Evolutionary conservation across 2,113 vertebrate genomes (phyloP).

Genomic region (Toxotes chatareus): DNA sequence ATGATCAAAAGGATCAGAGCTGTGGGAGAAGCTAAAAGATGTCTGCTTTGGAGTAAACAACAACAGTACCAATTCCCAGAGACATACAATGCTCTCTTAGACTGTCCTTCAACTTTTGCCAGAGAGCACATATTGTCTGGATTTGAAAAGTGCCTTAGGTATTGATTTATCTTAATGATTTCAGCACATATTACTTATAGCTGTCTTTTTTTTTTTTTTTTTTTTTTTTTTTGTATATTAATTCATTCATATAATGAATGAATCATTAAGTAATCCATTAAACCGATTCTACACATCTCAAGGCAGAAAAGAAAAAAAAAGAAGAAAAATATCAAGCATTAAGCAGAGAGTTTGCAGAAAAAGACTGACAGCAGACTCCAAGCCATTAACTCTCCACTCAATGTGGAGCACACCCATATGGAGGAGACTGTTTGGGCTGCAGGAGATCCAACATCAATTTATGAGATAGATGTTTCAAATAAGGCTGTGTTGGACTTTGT

Average conservation of each 20-base stretch:
- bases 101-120: conserved; percentile 56
- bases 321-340: conserved; percentile 9
- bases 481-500: conserved; percentile 45
- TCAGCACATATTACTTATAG: too few relatives aligned
- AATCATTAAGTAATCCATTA: conserved; percentile 4
- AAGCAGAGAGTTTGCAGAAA: conserved; percentile 12
- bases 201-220: background rate
- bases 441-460: conserved; percentile 55
- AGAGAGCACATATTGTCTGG: background rate
- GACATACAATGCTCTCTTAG: conserved; percentile 20
- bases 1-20: conserved; percentile 79
- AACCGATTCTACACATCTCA: conserved; percentile 11
- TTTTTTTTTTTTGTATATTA: too few relatives aligned
- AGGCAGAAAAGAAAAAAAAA: too few relatives aligned
- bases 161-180: background rate
- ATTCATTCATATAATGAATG: too few relatives aligned
- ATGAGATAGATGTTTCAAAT: conserved; percentile 51
- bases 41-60: conserved; percentile 73
- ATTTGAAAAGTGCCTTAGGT: background rate
- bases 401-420: conserved; percentile 62
- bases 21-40: conserved; percentile 69
- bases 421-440: conserved; percentile 58
- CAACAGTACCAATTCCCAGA: conserved; percentile 61
- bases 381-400: conserved; percentile 62
- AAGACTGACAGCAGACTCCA: conserved; percentile 46